Conservation (phyloP, 2,888 invertebrate species). For the Parelbella ahira region DNA sequence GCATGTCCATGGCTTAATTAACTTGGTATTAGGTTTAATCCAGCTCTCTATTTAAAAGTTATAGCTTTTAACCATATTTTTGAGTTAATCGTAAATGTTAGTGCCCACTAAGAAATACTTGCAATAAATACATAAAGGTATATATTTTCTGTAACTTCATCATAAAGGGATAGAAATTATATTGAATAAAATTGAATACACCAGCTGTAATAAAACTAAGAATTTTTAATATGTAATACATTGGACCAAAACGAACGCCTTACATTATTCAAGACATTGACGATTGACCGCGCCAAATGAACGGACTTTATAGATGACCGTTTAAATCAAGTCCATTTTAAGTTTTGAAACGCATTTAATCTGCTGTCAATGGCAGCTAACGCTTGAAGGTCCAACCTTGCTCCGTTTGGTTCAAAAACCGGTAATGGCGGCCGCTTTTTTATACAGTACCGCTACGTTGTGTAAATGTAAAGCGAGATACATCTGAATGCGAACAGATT, state of each 20-base stretch:
- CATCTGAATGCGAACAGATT: conserved; percentile 55
- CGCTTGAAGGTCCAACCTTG: conserved; percentile 48
- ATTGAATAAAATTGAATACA: too few species aligned
- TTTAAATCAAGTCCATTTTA: conserved; percentile 22
- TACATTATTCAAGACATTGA: conserved; percentile 17
- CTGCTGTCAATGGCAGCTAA: conserved; percentile 47
- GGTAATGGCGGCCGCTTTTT: conserved; percentile 52
- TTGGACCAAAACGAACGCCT: too few species aligned
- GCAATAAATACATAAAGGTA: too few species aligned
- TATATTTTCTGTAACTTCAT: too few species aligned
- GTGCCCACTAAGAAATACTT: conserved; percentile 1
- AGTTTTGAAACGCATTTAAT: conserved; percentile 44
- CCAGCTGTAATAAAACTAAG: too few species aligned
- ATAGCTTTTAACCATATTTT: conserved; percentile 6
- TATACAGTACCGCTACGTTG: conserved; percentile 54
- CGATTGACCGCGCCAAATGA: conserved; percentile 13
- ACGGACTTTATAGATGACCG: conserved; percentile 22
- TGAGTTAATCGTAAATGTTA: conserved; percentile 9
- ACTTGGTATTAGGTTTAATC: conserved; percentile 10
- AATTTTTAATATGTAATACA: too few species aligned
- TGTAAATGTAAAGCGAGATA: conserved; percentile 49
- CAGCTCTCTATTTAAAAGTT: not conserved
- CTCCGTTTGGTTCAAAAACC: conserved; percentile 51
- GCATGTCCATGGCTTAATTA: conserved; percentile 20
- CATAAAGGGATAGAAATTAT: too few species aligned